Conservation (phyloP, 2,888 invertebrate genomes). For the Perizoma flavofasciatum region DNA sequence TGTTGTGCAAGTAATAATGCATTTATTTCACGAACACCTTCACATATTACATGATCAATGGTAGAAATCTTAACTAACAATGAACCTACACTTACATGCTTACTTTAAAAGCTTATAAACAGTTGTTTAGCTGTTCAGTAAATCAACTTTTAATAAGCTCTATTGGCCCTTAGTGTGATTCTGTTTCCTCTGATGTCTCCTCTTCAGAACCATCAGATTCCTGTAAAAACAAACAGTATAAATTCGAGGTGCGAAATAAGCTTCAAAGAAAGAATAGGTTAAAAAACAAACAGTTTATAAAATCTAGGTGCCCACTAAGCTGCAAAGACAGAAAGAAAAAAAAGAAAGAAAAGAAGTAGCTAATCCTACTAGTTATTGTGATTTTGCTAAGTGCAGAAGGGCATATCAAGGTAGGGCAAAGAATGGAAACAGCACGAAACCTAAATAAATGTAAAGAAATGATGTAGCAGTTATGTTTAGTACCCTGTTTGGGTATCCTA, state of each 20-base stretch:
- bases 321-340: no score
- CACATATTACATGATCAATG: neutral
- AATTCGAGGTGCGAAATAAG: no score
- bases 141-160: neutral
- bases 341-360: no score
- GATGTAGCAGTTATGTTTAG: no score
- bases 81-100: neutral
- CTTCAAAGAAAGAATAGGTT: no score
- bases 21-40: conserved; percentile 23
- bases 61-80: neutral
- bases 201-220: conserved; percentile 69
- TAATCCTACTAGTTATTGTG: no score
- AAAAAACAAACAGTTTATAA: conserved; percentile 23
- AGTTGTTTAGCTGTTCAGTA: neutral
- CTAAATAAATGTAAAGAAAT: no score
- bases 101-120: neutral
- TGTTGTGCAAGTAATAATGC: conserved; percentile 12
- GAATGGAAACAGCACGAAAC: no score
- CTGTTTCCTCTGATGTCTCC: conserved; percentile 68
- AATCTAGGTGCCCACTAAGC: no score
- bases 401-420: no score
- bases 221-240: conserved; percentile 43
- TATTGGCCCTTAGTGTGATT: conserved; percentile 60
- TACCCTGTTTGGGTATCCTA: no score
- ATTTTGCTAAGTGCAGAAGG: no score